Base-by-base conservation (phyloP, 2,797 vertebrate genomes). In the Pteronotus mesoamericanus region DNA sequence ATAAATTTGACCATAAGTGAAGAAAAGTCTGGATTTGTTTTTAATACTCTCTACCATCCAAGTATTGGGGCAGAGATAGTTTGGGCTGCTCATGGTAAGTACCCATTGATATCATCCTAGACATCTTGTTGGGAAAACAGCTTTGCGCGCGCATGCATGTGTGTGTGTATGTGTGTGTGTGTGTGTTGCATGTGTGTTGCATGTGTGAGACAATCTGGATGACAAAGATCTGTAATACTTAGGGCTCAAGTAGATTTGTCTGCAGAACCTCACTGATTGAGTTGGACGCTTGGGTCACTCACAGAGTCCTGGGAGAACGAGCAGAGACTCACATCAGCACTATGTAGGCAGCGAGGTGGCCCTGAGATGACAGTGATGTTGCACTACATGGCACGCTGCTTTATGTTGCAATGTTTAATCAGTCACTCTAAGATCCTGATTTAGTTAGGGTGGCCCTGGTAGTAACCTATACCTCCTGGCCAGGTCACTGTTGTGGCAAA, bases 341-440 rank as follows among this genome's bases (percentile, higher is more conserved):
- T 2, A 6, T 5, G 55, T 42, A 42, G n/a, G 6, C 15, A 55
- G 26, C 4, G 46, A 66, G 24, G 46, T 29, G 57, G n/a, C 22
- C 0, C 15, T 32, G 9, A n/a, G 1, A 32, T 2, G 3, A 5
- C 6, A 68, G 9, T 16, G 29, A 24, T 10, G 9, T 19, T 42
- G 2, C 48, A 3, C 29, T 14, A 22, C 4, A 1, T 1, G 10
- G 4, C 4, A 9, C 32, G n/a, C 32, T 59, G 11, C 1, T 80
- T 86, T 77, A 34, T 32, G 14, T 4, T 39, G 3, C 48, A 32
- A 32, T 46, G 34, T 39, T 69, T 93, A 51, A 77, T 44, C 6
- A 34, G 53, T 46, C 66, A 61, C 2, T 16, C 14, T 24, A 18
- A 64, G 12, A 89, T 21, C 42, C 39, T 19, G n/a, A 0, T 88